Conservation (phyloP, 2,797 vertebrate species). For the Gadopsis bispinosus region DNA sequence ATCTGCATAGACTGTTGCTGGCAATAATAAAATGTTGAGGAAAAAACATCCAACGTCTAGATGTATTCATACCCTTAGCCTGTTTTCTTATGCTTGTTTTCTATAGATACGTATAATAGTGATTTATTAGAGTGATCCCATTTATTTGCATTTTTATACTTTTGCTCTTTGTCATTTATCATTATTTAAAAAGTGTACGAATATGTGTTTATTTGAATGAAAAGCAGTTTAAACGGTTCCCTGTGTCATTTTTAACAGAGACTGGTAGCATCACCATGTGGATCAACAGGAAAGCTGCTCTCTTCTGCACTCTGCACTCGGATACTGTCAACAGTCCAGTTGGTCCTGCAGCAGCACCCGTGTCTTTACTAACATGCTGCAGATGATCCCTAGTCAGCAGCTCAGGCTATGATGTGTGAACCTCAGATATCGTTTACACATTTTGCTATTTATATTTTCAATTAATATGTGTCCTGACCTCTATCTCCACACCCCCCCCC, state of each 20-base stretch:
- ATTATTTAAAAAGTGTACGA: neutral
- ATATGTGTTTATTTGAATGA: slow-evolving; percentile 23
- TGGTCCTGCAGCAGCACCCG: neutral
- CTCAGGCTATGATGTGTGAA: neutral
- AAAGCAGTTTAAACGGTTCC: neutral
- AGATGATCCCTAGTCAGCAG: neutral
- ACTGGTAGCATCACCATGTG: slow-evolving; percentile 44
- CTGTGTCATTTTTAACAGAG: neutral
- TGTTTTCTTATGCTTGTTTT: neutral
- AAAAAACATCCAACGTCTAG: neutral
- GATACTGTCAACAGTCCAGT: neutral
- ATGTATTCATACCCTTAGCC: neutral
- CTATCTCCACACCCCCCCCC: neutral
- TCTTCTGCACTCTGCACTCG: neutral
- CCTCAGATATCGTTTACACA: too few species aligned
- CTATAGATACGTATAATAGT: neutral
- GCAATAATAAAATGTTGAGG: neutral
- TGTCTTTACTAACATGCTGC: neutral
- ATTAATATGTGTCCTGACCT: neutral
- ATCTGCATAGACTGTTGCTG: neutral
- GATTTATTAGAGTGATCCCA: neutral
- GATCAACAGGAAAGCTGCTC: slow-evolving; percentile 38
- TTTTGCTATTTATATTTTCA: neutral
- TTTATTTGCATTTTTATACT: neutral
- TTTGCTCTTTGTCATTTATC: neutral